Conservation (phyloP, 2,113 vertebrate genomes). For the Passer montanus region DNA sequence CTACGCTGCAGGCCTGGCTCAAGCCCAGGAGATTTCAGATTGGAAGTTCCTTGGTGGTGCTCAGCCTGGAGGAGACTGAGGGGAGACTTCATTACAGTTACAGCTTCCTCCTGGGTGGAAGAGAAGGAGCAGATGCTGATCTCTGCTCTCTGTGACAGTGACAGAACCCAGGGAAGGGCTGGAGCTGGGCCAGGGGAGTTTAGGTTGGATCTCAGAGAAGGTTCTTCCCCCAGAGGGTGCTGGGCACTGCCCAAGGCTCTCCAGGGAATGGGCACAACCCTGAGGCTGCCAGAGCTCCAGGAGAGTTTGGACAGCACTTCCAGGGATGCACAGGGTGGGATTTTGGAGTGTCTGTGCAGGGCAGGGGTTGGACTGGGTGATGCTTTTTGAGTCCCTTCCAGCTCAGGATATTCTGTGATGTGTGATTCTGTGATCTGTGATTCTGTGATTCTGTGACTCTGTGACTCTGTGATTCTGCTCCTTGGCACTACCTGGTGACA, state of each 20-base stretch:
- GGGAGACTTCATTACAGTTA: no score
- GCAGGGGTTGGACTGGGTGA: rapidly evolving
- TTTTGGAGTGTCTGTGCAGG: background rate
- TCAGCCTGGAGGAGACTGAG: background rate
- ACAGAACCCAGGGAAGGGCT: no score
- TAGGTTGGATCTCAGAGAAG: rapidly evolving
- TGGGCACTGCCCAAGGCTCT: background rate
- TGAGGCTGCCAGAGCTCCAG: background rate
- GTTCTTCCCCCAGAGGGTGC: background rate
- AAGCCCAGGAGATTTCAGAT: background rate
- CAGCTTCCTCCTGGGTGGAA: no score
- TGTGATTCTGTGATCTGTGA: no score
- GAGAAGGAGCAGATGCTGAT: no score
- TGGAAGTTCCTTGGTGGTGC: background rate
- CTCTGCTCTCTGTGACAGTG: no score
- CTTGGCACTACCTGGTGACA: no score
- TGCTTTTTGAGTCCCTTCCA: background rate
- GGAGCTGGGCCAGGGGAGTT: background rate
- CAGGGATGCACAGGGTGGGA: background rate
- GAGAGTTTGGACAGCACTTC: background rate
- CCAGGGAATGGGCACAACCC: background rate
- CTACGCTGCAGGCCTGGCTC: background rate
- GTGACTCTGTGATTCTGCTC: background rate
- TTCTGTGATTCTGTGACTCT: no score
- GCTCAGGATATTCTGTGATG: background rate